Percentiles rank a stretch among this genome's conserved stretches.
Evolutionary conservation across 2,888 invertebrate genomes (phyloP).

Genomic region (Chirona hameri): DNA sequence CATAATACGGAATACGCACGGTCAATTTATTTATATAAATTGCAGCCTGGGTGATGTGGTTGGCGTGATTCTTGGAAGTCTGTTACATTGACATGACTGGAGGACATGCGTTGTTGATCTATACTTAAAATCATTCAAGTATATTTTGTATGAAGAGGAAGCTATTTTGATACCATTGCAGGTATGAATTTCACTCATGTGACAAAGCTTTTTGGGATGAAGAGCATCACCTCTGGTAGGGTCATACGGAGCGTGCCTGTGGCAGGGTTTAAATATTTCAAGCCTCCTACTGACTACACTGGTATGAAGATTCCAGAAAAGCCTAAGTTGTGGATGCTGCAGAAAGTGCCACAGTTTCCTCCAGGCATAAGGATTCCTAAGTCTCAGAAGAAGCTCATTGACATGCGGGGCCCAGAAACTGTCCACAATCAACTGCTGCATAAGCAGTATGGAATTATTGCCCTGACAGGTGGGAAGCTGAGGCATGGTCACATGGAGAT

Average conservation of each 20-base stretch:
- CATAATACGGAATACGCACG: no score
- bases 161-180: no score
- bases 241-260: not conserved
- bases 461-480: conserved; percentile 76
- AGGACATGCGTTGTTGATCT: no score
- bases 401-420: conserved; percentile 86
- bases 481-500: conserved; percentile 80
- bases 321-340: conserved; percentile 34
- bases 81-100: no score
- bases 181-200: not conserved
- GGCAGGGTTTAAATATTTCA: not conserved
- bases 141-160: no score
- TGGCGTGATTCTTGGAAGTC: no score
- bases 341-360: conserved; percentile 34
- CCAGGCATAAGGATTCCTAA: conserved; percentile 63
- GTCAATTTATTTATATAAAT: no score
- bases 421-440: conserved; percentile 80
- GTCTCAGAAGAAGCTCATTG: conserved; percentile 75
- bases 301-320: conserved; percentile 35
- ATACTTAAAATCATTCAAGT: no score
- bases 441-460: conserved; percentile 89
- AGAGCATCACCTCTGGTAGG: not conserved
- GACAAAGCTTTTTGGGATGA: not conserved
- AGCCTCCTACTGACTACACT: conserved; percentile 22
- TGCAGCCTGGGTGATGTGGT: no score